phyloP scores from a whole-genome alignment of 1,140 invertebrate species.

The Formica selysi region DNA sequence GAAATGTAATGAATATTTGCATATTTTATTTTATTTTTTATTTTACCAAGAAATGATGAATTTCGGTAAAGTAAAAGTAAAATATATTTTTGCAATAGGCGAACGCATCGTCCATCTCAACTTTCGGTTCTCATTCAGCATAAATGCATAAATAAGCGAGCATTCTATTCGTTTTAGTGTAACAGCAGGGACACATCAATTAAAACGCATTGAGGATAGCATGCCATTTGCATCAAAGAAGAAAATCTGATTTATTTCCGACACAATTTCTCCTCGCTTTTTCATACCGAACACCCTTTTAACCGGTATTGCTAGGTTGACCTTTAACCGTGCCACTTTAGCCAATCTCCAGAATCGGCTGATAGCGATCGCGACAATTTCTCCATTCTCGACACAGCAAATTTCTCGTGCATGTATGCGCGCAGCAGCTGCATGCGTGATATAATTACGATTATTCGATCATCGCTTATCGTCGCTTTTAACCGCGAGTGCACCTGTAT shows the following conservation, averaged over 20 bases:
- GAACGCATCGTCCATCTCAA: neutral
- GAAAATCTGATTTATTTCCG: constrained; percentile 57
- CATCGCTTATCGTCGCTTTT: constrained; percentile 26
- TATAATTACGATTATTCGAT: constrained; percentile 41
- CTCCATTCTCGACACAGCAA: constrained; percentile 25
- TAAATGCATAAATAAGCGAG: constrained; percentile 20
- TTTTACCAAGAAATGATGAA: neutral
- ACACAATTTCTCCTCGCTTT: constrained; percentile 53
- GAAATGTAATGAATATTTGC: neutral
- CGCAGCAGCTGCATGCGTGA: constrained; percentile 35
- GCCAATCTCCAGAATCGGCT: constrained; percentile 39
- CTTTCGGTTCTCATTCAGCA: neutral
- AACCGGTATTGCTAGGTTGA: constrained; percentile 19
- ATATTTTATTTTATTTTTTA: neutral
- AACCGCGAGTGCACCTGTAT: constrained; percentile 31
- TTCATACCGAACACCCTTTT: neutral
- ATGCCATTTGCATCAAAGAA: constrained; percentile 45
- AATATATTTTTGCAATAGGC: neutral
- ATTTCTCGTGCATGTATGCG: constrained; percentile 21
- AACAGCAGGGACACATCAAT: constrained; percentile 14
- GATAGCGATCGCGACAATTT: constrained; percentile 63
- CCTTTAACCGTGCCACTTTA: constrained; percentile 22
- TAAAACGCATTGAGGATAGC: constrained; percentile 46
- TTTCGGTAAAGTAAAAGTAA: neutral
- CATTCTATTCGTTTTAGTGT: neutral